Base-by-base conservation (phyloP, 2,888 invertebrate genomes). In the Drosophila gaucha region DNA sequence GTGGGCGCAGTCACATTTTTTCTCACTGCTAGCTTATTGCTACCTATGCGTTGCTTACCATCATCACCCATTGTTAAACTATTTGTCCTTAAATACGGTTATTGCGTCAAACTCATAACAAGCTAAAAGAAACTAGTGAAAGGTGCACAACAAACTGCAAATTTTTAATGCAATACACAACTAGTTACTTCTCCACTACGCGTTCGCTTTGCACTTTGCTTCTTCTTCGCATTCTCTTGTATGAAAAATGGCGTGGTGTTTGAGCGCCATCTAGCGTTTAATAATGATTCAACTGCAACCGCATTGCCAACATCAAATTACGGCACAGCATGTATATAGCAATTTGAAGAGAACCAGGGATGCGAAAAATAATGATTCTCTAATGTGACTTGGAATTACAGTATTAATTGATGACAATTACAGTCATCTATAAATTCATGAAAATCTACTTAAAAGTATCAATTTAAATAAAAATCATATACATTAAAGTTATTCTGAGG, bases 211-310 rank as follows among this genome's bases (percentile, higher is more conserved):
- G 16, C 14, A 12, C 20, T 43, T 10, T 54, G 22, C 58, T 74
- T 56, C 68, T 62, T 69, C 55, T 55, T 50, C 20, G 5, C 9
- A 9, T 12, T 12, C 59, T 60, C 36, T 67, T 38, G 9, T 8
- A 35, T 22, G 50, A 60, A 82, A 82, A 85, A 82, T 82, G 85
- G 82, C 82, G 82, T 82, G 82, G 54, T 62, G 44, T 16, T 10
- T 6, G 6, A 33, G 67, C 80, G 75, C 72, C 56, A 39, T 33
- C 85, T 82, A 3, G 33, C 20, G 75, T 8, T 6, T 6, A 5
- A 1, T 10, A 12, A 0, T 0, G 1, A n/a, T n/a, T n/a, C 0
- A n/a, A 46, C 30, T 30, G 49, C 12, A n/a, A 14, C 3, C n/a
- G 12, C 59, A 41, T 84, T 82, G 78, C 80, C 80, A 82, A 20